Percentiles rank a stretch among this genome's conserved stretches.
These are phyloP conservation scores for Hafferia zeledoni DNA, from an alignment of 2,797 vertebrate genomes.

Conservation along the genomic window DNA sequence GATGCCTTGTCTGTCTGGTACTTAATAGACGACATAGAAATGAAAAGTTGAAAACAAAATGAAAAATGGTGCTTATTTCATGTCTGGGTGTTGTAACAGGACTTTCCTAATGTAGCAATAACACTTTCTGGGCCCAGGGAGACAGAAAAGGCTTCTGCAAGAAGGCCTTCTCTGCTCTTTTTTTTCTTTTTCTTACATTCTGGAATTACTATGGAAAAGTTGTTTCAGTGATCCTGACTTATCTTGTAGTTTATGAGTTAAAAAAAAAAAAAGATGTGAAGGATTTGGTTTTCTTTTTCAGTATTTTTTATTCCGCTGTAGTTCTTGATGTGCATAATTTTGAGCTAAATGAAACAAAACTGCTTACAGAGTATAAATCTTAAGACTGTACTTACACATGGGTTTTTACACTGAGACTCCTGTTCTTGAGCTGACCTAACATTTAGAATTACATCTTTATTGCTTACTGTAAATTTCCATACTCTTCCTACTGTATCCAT, in stretches of 20 bases:
- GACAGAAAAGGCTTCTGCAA: neutral
- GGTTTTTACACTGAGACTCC: neutral
- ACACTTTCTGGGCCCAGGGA: neutral
- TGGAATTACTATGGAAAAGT: neutral
- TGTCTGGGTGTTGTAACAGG: neutral
- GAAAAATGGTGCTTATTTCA: neutral
- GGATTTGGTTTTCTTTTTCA: neutral
- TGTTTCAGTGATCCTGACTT: neutral
- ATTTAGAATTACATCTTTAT: neutral
- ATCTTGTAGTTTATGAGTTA: neutral
- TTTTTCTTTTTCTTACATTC: neutral
- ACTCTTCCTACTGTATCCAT: neutral
- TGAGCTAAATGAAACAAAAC: neutral
- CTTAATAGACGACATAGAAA: neutral
- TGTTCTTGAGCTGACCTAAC: neutral
- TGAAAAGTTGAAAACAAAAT: neutral
- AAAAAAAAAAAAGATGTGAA: neutral
- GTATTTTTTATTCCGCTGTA: neutral
- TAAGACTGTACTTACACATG: neutral
- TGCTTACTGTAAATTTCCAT: neutral
- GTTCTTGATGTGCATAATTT: neutral
- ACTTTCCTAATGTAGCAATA: neutral
- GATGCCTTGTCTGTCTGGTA: neutral
- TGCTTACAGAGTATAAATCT: neutral
- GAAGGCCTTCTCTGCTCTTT: neutral